Percentiles rank a stretch among this genome's conserved stretches.
These are phyloP conservation scores for Schizopygopsis malacanthus DNA, from an alignment of 2,797 vertebrate species.

Conservation along the genomic window DNA sequence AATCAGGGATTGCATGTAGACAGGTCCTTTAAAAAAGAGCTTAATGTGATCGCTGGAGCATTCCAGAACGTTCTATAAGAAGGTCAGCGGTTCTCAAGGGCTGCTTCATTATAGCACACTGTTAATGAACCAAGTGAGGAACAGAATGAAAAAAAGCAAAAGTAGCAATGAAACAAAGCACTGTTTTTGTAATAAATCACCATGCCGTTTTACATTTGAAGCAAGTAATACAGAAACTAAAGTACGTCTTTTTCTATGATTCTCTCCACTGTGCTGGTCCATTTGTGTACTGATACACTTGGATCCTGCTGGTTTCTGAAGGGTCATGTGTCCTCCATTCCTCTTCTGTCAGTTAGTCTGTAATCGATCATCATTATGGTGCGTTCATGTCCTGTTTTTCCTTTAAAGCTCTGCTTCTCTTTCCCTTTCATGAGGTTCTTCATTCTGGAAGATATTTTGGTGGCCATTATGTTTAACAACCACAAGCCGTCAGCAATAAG, in stretches of 20 bases:
- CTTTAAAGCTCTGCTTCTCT: neutral
- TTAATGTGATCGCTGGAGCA: neutral
- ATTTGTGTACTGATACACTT: neutral
- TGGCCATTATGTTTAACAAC: neutral
- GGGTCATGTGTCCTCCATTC: neutral
- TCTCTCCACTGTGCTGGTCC: slow-evolving; percentile 8
- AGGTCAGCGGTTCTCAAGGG: slow-evolving; percentile 16
- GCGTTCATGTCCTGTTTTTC: neutral
- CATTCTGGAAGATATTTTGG: neutral
- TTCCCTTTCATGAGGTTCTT: neutral
- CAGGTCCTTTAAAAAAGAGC: neutral
- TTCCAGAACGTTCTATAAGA: neutral
- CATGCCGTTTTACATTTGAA: neutral
- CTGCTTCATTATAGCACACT: neutral
- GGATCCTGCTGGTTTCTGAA: neutral
- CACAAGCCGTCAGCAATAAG: neutral
- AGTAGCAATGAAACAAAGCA: neutral
- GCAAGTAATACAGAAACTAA: neutral
- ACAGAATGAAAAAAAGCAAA: neutral
- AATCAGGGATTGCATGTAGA: neutral
- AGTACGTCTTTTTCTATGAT: neutral
- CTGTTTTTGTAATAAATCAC: neutral
- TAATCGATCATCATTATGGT: slow-evolving; percentile 22
- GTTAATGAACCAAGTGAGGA: slow-evolving; percentile 11
- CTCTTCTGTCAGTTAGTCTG: neutral